These are phyloP conservation scores for Setipinna tenuifilis DNA, from an alignment of 2,797 vertebrate genomes.

Conservation along the genomic window DNA sequence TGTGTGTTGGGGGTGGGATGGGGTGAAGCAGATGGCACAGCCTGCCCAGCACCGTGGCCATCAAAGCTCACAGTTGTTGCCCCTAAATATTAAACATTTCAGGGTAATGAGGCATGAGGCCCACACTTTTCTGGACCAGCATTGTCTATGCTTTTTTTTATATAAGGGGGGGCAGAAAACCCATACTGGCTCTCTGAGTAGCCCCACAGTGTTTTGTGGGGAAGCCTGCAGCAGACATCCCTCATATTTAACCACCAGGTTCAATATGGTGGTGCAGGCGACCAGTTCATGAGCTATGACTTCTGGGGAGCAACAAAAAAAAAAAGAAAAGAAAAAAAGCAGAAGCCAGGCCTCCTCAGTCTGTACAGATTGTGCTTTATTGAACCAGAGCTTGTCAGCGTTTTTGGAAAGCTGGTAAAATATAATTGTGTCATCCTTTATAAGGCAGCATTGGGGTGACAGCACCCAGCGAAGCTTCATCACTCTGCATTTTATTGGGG, in stretches of 20 bases:
- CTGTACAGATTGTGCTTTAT: slow-evolving; percentile 74
- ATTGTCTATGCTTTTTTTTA: not conserved
- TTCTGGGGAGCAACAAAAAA: slow-evolving; percentile 42
- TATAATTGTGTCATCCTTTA: slow-evolving; percentile 86
- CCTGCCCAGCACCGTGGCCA: slow-evolving; percentile 61
- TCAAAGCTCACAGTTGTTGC: slow-evolving; percentile 59
- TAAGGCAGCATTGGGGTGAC: slow-evolving; percentile 78
- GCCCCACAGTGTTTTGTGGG: slow-evolving; percentile 4
- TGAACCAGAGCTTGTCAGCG: slow-evolving; percentile 79
- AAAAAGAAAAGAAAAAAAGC: not conserved
- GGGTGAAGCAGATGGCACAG: slow-evolving; percentile 51
- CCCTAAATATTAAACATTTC: slow-evolving; percentile 67
- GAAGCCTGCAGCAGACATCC: not conserved
- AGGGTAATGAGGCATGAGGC: slow-evolving; percentile 61
- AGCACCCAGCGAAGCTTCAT: slow-evolving; percentile 77
- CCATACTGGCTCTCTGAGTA: not conserved
- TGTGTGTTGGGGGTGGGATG: not conserved
- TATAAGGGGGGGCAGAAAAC: slow-evolving; percentile 9
- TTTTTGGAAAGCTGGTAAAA: slow-evolving; percentile 80
- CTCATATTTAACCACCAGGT: slow-evolving; percentile 23
- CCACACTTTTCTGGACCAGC: not conserved
- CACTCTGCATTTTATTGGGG: slow-evolving; percentile 80
- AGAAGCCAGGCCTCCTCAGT: slow-evolving; percentile 59
- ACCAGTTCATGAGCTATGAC: slow-evolving; percentile 69
- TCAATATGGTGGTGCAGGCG: slow-evolving; percentile 40